Evolutionary conservation across 2,888 invertebrate species (phyloP).

Genomic region (Aphelenchoides bicaudatus): DNA sequence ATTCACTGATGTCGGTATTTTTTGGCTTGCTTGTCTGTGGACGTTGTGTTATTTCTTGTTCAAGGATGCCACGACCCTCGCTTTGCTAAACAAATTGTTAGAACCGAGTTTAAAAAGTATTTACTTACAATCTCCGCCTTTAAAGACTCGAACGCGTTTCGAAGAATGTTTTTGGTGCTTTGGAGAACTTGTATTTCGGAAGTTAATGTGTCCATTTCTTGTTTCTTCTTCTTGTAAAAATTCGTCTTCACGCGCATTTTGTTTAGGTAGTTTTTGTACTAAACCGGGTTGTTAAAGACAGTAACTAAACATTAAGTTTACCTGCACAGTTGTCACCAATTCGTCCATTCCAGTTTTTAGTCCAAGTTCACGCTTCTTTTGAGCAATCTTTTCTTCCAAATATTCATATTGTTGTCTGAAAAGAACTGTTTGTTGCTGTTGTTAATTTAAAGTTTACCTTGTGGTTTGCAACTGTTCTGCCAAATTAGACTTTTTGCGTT

Average conservation of each 20-base stretch:
- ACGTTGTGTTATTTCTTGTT: slow-evolving; percentile 33
- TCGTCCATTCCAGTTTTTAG: slow-evolving; percentile 36
- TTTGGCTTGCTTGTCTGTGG: slow-evolving; percentile 59
- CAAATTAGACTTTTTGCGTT: slow-evolving; percentile 75
- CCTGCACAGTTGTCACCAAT: slow-evolving; percentile 39
- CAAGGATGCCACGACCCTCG: slow-evolving; percentile 49
- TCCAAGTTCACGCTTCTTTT: slow-evolving; percentile 34
- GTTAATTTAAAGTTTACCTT: slow-evolving; percentile 16
- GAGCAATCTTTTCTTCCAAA: slow-evolving; percentile 60
- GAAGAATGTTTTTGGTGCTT: slow-evolving; percentile 74
- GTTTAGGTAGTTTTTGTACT: slow-evolving; percentile 79
- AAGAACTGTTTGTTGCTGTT: not conserved
- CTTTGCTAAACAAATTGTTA: slow-evolving; percentile 34
- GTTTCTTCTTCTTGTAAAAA: slow-evolving; percentile 75
- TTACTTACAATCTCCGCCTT: slow-evolving; percentile 66
- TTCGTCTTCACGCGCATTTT: slow-evolving; percentile 76
- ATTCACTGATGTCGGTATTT: slow-evolving; percentile 36
- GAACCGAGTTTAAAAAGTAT: not conserved
- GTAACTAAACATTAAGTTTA: slow-evolving; percentile 17
- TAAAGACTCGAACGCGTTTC: slow-evolving; percentile 64
- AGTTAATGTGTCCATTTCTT: slow-evolving; percentile 71
- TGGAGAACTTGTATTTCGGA: slow-evolving; percentile 75
- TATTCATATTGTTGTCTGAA: slow-evolving; percentile 68
- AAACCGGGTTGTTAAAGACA: slow-evolving; percentile 30
- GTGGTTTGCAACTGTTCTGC: slow-evolving; percentile 69